phyloP scores from a whole-genome alignment of 2,888 invertebrate genomes.

The Schizaphis graminum region DNA sequence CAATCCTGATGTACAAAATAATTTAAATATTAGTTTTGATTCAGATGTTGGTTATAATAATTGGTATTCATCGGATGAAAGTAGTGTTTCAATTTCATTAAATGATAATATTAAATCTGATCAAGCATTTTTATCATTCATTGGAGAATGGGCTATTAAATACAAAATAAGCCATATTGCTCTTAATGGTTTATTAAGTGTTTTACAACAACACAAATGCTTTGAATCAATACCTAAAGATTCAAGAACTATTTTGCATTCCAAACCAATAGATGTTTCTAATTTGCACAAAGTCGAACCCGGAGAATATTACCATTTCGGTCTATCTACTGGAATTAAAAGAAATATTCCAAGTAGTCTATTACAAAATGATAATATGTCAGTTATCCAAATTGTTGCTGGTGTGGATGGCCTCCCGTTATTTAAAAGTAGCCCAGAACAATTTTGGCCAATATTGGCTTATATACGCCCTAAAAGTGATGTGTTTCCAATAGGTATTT shows the following conservation, averaged over 20 bases:
- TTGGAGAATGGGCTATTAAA: neutral
- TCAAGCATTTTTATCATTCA: neutral
- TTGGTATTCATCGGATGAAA: no score
- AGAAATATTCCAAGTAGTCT: neutral
- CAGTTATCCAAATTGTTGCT: neutral
- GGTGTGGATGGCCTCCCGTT: neutral
- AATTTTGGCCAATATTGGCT: constrained; percentile 17
- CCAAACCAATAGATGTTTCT: constrained; percentile 39
- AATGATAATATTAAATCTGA: neutral
- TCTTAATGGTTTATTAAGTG: neutral
- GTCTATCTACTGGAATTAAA: neutral
- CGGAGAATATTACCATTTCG: constrained; percentile 4
- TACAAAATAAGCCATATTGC: neutral
- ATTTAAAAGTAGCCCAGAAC: constrained; percentile 10
- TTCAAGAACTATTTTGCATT: neutral
- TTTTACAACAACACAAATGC: neutral
- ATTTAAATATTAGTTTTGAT: neutral
- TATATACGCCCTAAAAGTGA: constrained; percentile 2
- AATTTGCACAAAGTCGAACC: neutral
- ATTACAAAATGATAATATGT: neutral
- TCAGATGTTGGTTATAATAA: no score
- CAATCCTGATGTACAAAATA: no score
- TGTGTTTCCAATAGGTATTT: neutral
- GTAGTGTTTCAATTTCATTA: no score
- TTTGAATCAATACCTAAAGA: constrained; percentile 8